phyloP scores from a whole-genome alignment of 2,113 vertebrate genomes.

The Raphicerus campestris region DNA sequence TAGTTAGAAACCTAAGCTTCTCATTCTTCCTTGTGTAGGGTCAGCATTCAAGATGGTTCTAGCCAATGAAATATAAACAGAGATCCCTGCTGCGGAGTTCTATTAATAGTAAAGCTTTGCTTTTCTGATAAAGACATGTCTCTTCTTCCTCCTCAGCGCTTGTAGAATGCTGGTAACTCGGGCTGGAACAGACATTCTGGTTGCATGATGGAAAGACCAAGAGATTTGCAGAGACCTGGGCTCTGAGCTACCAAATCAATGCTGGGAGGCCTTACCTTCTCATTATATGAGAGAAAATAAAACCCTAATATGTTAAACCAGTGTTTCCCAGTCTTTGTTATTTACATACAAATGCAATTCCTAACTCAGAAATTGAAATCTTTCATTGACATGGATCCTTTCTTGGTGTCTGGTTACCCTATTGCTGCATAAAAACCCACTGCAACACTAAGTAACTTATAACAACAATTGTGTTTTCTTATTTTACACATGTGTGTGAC shows the following conservation, averaged over 20 bases:
- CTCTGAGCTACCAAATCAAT: not conserved
- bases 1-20: not conserved
- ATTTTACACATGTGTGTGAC: not conserved
- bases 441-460: not conserved
- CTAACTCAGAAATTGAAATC: not conserved
- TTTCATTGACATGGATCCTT: not conserved
- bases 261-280: not conserved
- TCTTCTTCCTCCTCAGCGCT: not conserved
- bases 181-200: not conserved
- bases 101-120: not conserved
- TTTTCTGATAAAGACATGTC: not conserved
- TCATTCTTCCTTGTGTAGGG: not conserved
- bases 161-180: not conserved
- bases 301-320: not conserved
- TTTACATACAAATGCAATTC: conserved; percentile 15
- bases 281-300: not conserved
- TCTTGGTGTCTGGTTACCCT: not conserved
- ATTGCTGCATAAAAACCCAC: not conserved
- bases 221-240: not conserved
- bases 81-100: not conserved
- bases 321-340: not conserved
- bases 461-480: not conserved
- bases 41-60: not conserved
- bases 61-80: not conserved
- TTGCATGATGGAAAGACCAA: not conserved